Evolutionary conservation across 35 echinoderm and acorn worm genomes (phyloP).

Genomic region (Heliocidaris tuberculata): DNA sequence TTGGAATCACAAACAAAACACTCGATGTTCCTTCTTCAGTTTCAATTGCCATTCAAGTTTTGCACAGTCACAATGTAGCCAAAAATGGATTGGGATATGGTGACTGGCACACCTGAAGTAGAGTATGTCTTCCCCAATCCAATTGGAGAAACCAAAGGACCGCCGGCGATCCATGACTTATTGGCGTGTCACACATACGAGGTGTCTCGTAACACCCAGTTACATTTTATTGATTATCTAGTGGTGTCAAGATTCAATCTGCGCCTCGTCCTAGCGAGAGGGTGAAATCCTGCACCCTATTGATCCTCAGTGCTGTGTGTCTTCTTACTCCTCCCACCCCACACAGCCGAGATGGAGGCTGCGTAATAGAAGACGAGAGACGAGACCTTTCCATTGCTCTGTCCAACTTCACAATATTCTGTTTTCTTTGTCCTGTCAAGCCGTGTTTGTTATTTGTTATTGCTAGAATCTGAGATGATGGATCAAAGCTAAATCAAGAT

Average conservation of each 20-base stretch:
- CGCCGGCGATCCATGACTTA: slow-evolving; percentile 35
- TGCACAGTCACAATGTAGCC: not conserved
- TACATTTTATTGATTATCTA: slow-evolving; percentile 39
- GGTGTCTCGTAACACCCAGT: slow-evolving; percentile 35
- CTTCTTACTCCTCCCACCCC: not conserved
- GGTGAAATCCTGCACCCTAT: slow-evolving; percentile 30
- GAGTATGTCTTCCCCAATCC: not conserved
- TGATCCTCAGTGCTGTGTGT: not conserved
- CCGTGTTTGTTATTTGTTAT: slow-evolving; percentile 11
- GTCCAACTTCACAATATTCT: not conserved
- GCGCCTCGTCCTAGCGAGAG: not conserved
- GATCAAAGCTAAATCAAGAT: not conserved
- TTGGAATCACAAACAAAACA: not conserved
- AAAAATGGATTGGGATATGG: not conserved
- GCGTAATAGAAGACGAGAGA: not conserved
- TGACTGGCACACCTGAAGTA: not conserved
- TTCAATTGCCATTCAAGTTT: not conserved
- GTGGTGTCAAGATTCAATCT: slow-evolving; percentile 35
- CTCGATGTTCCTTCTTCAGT: not conserved
- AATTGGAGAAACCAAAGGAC: not conserved
- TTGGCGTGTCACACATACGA: slow-evolving; percentile 26
- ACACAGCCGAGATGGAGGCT: not conserved
- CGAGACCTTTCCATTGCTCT: not conserved
- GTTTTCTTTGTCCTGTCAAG: not conserved
- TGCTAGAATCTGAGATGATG: not conserved